phyloP scores from a whole-genome alignment of 2,888 invertebrate species.

The Hoplodrina blanda region DNA sequence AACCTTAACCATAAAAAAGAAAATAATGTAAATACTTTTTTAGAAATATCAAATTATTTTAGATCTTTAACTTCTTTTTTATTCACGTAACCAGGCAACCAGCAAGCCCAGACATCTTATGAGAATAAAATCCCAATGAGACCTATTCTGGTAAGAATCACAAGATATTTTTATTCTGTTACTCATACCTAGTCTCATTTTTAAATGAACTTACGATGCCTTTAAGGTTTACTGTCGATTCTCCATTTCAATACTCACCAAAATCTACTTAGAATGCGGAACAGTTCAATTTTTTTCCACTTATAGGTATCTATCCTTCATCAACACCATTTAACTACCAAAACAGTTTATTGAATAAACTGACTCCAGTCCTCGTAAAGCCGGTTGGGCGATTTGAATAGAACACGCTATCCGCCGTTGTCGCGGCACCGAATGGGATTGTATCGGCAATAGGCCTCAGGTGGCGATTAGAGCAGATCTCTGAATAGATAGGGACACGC shows the following conservation, averaged over 20 bases:
- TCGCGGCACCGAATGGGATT: conserved; percentile 75
- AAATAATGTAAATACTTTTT: conserved; percentile 17
- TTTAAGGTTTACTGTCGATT: not conserved
- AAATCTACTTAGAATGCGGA: not conserved
- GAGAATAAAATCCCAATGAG: not conserved
- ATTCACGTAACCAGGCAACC: not conserved
- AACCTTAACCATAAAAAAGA: conserved; percentile 4
- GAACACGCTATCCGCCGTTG: conserved; percentile 81
- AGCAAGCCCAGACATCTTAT: not conserved
- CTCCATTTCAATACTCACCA: not conserved
- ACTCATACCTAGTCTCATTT: not conserved
- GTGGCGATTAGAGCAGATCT: conserved; percentile 84
- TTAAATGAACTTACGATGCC: not conserved
- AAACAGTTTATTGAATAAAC: conserved; percentile 57
- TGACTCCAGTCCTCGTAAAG: conserved; percentile 58
- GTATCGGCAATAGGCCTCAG: conserved; percentile 81
- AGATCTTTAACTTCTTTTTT: not conserved
- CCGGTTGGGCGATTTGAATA: conserved; percentile 81
- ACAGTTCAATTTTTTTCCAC: not conserved
- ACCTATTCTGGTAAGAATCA: not conserved
- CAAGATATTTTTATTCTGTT: too few relatives aligned
- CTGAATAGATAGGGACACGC: conserved; percentile 72
- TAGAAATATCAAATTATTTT: not conserved
- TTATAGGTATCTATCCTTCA: not conserved
- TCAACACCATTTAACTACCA: conserved; percentile 36